Conservation (phyloP, 2,888 invertebrate genomes). For the Sesamia inferens region DNA sequence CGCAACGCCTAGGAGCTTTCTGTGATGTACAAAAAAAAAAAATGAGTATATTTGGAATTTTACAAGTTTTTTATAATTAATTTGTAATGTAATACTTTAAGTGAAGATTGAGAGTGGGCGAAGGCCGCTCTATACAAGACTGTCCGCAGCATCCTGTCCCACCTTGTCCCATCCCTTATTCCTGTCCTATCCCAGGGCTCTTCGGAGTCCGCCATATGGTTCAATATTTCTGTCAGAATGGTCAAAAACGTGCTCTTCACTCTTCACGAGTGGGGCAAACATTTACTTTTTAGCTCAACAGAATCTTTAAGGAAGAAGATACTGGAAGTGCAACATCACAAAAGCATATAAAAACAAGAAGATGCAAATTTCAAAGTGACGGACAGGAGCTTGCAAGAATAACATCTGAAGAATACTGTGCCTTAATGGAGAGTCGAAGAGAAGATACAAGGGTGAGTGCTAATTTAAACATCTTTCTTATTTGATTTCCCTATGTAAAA, state of each 20-base stretch:
- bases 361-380: not conserved
- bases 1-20: constrained; percentile 79
- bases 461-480: too few species aligned
- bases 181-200: constrained; percentile 80
- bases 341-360: not conserved
- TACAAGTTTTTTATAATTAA: constrained; percentile 90
- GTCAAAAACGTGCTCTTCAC: constrained; percentile 64
- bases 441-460: constrained; percentile 5
- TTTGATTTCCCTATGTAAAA: too few species aligned
- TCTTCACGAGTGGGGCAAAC: constrained; percentile 71
- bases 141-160: constrained; percentile 83
- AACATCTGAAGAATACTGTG: not conserved
- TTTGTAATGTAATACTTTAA: constrained; percentile 88
- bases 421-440: not conserved
- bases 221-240: constrained; percentile 72
- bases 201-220: constrained; percentile 80
- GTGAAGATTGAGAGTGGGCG: constrained; percentile 82
- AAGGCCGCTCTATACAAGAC: constrained; percentile 73
- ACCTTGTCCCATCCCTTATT: constrained; percentile 72
- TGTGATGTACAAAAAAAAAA: constrained; percentile 90
- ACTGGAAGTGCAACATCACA: too few species aligned
- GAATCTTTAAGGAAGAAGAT: not conserved
- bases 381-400: not conserved
- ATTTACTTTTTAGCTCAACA: constrained; percentile 49
- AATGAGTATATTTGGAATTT: constrained; percentile 89